Evolutionary conservation across 1,140 invertebrate species (phyloP), one percentile per base, ranked within the genome.

Genomic region (Nebria ingens): DNA sequence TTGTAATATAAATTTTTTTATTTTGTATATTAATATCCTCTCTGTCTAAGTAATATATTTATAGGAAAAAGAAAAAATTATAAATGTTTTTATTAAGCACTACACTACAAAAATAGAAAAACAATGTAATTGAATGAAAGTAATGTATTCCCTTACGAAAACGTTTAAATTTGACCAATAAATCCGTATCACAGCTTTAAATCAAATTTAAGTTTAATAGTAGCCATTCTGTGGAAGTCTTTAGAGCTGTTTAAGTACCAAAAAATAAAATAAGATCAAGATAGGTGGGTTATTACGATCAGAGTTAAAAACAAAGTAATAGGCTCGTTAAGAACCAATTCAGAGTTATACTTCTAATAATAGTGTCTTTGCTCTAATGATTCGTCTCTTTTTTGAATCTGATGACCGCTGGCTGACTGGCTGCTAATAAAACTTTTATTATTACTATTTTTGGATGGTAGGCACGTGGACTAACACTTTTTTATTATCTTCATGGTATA

Each of bases 401-500:
- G 25, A n/a, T 34, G 25, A 9, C 25, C 25, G n/a, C 25, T n/a
- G n/a, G 6, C 6, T 34, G 25, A 34, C 6, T 34, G 25, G 25
- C n/a, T n/a, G n/a, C n/a, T n/a, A n/a, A 34, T 34, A 34, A 34
- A 34, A 34, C 6, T 34, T 6, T 34, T 34, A 9, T 34, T 34
- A 9, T 34, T n/a, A 34, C 25, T 34, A n/a, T 34, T 34, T 9
- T n/a, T n/a, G n/a, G 25, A 4, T 29, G 25, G 40, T 4, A 17
- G 40, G 40, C 40, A 17, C 40, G 40, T 45, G 40, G 6, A 9
- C 17, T 17, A 6, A 45, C 25, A 45, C 17, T 9, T 9, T 9
- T 45, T 45, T 45, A 17, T 45, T 45, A 11, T 11, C 15, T 45
- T 45, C 15, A 45, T 45, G 40, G 40, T 45, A n/a, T n/a, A n/a